A percentile compares a stretch with the other conserved stretches of the same genome.
Evolutionary conservation across 2,888 invertebrate genomes (phyloP).

Genomic region (Mesochorus sp.): DNA sequence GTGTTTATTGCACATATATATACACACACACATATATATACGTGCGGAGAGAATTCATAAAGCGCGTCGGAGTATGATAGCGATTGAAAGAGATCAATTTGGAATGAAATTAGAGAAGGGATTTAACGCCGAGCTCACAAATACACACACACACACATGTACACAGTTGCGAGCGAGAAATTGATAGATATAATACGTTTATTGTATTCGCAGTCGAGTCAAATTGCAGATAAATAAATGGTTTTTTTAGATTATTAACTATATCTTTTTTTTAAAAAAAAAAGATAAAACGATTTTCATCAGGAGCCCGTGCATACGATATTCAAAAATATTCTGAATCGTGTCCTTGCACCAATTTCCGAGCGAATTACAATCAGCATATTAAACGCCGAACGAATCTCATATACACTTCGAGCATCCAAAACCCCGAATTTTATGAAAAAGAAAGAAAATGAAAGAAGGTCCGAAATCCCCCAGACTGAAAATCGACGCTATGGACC

Average conservation of each 20-base stretch:
- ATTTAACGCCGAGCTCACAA: conserved; percentile 28
- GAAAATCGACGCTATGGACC: conserved; percentile 40
- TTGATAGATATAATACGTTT: not conserved
- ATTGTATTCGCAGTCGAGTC: no score
- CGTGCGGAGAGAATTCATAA: not conserved
- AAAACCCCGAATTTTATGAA: not conserved
- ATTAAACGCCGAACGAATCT: no score
- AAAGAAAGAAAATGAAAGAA: not conserved
- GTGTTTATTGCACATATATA: conserved; percentile 7
- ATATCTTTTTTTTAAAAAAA: no score
- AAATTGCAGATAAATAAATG: no score
- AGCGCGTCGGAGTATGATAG: not conserved
- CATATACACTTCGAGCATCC: not conserved
- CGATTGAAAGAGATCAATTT: conserved; percentile 50
- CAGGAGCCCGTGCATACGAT: no score
- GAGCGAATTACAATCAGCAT: no score
- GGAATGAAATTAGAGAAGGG: conserved; percentile 45
- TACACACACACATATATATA: no score
- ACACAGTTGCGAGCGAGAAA: conserved; percentile 5
- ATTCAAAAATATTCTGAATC: no score
- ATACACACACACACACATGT: no score
- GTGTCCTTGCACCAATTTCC: no score
- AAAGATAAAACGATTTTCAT: no score
- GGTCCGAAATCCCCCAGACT: not conserved
- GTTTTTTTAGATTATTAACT: no score